A percentile compares a stretch with the other conserved stretches of the same genome.
Conservation (phyloP, 2,113 vertebrate genomes). For the Carettochelys insculpta region DNA sequence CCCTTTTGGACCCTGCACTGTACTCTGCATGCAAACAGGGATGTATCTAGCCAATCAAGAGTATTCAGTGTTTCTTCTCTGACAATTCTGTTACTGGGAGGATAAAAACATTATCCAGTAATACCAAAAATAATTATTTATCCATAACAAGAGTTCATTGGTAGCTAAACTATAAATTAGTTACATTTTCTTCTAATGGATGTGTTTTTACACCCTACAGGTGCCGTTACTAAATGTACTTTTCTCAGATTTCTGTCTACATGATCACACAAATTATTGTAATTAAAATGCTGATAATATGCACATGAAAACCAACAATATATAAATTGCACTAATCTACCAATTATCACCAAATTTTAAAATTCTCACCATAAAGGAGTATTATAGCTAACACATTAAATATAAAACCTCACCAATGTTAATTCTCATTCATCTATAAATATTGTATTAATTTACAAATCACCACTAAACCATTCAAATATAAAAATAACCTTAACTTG, state of each 20-base stretch:
- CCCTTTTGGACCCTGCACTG: background rate
- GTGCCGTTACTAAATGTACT: constrained; percentile 16
- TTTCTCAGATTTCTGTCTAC: constrained; percentile 54
- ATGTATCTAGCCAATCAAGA: background rate
- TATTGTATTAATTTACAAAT: constrained; percentile 33
- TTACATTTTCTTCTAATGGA: constrained; percentile 43
- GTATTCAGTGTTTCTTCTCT: background rate
- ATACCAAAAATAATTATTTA: constrained; percentile 50
- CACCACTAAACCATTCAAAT: constrained; percentile 45
- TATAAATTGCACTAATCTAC: constrained; percentile 49
- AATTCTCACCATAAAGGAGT: constrained; percentile 33
- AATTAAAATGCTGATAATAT: constrained; percentile 42
- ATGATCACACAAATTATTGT: constrained; percentile 59
- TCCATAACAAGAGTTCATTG: constrained; percentile 22
- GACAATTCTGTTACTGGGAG: constrained; percentile 20
- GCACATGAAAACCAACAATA: constrained; percentile 36
- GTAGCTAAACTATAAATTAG: constrained; percentile 36
- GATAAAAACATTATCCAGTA: constrained; percentile 35
- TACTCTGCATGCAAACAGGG: background rate
- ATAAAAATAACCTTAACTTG: constrained; percentile 55
- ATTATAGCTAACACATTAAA: constrained; percentile 52
- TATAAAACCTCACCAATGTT: constrained; percentile 42
- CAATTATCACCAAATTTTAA: constrained; percentile 58
- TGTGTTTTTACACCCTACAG: constrained; percentile 25
- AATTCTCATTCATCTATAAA: constrained; percentile 51